phyloP scores from a whole-genome alignment of 2,888 invertebrate species.

The Ichneumoninae sp. region DNA sequence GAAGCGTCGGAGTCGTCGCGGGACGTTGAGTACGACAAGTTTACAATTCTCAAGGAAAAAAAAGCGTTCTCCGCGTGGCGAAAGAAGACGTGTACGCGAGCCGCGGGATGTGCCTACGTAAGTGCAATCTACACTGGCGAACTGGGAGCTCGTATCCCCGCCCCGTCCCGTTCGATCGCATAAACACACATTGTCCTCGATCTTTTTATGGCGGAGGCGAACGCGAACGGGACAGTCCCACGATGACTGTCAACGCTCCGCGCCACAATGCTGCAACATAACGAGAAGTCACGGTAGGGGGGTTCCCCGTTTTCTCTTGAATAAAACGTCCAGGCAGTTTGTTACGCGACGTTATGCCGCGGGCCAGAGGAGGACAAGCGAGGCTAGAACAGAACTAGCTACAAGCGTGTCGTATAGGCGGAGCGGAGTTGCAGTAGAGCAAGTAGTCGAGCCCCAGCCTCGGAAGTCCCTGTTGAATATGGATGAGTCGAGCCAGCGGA shows the following conservation, averaged over 20 bases:
- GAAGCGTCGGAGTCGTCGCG: constrained; percentile 43
- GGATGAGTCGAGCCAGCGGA: constrained; percentile 82
- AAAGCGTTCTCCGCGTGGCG: constrained; percentile 17
- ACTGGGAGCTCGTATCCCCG: neutral
- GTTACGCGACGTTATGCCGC: neutral
- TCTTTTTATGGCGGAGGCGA: constrained; percentile 69
- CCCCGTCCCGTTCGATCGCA: constrained; percentile 35
- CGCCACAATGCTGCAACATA: constrained; percentile 50
- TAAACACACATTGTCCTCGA: constrained; percentile 73
- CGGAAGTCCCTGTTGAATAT: constrained; percentile 79
- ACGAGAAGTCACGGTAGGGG: constrained; percentile 44
- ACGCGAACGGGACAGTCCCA: constrained; percentile 75
- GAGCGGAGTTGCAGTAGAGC: constrained; percentile 25
- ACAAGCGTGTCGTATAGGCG: constrained; percentile 37
- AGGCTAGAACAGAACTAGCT: constrained; percentile 14
- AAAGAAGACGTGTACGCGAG: constrained; percentile 39
- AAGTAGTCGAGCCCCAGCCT: constrained; percentile 48
- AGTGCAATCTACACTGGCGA: constrained; percentile 30
- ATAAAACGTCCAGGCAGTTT: constrained; percentile 6
- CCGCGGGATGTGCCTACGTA: constrained; percentile 52
- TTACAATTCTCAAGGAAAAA: constrained; percentile 44
- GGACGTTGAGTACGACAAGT: constrained; percentile 55
- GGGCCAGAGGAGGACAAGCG: constrained; percentile 6
- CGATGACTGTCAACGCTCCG: constrained; percentile 74
- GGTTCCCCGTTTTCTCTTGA: neutral